Evolutionary conservation across 2,797 vertebrate species (phyloP), one percentile per base, ranked within the genome.

Genomic region (Pachyuromys duprasi): DNA sequence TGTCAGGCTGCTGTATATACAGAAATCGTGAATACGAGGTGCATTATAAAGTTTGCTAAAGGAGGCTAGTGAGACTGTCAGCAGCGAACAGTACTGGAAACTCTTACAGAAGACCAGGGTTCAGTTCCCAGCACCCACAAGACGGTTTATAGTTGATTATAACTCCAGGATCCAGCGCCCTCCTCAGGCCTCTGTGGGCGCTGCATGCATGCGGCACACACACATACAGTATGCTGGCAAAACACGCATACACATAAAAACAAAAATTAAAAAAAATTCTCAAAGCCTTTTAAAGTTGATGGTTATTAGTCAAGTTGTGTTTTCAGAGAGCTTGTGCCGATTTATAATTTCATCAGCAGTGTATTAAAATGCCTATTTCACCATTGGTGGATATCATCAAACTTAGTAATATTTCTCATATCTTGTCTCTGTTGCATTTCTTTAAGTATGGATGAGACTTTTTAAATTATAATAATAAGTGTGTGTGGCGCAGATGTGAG

Each of bases 391-490:
- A 2, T 88, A 55, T 81, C 17, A 81, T 33, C 60, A 93, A 93
- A 86, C 31, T 91, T 95, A 94, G 39, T n/a, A n/a, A n/a, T 67
- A 69, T 93, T 76, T 89, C 22, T 26, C 20, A 1, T 95, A 42
- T 78, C 84, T 89, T 92, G 14, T 90, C 24, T 70, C 17, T 39
- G 17, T 24, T 91, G 3, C 81, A 86, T 76, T 87, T 87, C 7
- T 83, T 72, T 75, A 93, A 86, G 83, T 86, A 42, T 83, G 70
- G 69, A 15, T 90, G 36, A 67, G 63, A 36, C 63, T 92, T 72
- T 90, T 86, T 45, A 42, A 11, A 33, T 65, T 80, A 42, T 31
- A 26, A 49, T 49, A 49, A 49, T 49, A 49, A 57, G 55, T 57
- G 55, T 15, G 45, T 74, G 12, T 69, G 67, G 45, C 45, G 11